Evolutionary conservation across 2,113 vertebrate species (phyloP), one percentile per base, ranked within the genome.

Genomic region (Plotosus lineatus): DNA sequence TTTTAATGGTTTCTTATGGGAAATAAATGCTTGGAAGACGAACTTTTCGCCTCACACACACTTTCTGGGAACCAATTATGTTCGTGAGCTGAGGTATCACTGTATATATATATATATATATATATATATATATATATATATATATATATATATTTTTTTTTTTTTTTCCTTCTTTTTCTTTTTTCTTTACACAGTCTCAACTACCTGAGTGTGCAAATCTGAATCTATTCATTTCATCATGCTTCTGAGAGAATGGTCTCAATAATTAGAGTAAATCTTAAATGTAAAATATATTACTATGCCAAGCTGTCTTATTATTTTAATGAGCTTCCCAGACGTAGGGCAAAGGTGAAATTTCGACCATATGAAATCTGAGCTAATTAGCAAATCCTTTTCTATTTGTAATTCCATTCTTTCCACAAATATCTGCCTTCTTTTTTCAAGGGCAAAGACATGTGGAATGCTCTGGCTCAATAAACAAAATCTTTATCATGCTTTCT

Each of bases 301-400:
- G 60, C 65, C 28, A 44, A 53, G 44, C 66, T 36, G 60, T 85
- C 55, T 63, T 56, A 79, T 86, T 78, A 87, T 88, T 84, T 78
- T 88, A 89, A 91, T 90, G 83, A 86, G 72, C 86, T 88, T 86
- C 83, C 88, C 87, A 86, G 53, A 26, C 55, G n/a, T 61, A 87
- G 82, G 87, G 77, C 79, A 83, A 81, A 90, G 91, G 88, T 86
- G 89, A 91, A 87, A 88, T 87, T 87, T 85, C 84, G 82, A 89
- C 89, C 86, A 88, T 84, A 83, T 66, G 71, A 89, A 91, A 88
- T 91, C 88, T 89, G 83, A 85, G 81, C 89, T 91, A 86, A 90
- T 92, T 91, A 90, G 82, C 83, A 79, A 89, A 87, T 84, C 83
- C 75, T 84, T 83, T 85, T 56, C 90, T 91, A 92, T 92, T 92